Base-by-base conservation (phyloP, 2,797 vertebrate genomes). In the Danio aesculapii region DNA sequence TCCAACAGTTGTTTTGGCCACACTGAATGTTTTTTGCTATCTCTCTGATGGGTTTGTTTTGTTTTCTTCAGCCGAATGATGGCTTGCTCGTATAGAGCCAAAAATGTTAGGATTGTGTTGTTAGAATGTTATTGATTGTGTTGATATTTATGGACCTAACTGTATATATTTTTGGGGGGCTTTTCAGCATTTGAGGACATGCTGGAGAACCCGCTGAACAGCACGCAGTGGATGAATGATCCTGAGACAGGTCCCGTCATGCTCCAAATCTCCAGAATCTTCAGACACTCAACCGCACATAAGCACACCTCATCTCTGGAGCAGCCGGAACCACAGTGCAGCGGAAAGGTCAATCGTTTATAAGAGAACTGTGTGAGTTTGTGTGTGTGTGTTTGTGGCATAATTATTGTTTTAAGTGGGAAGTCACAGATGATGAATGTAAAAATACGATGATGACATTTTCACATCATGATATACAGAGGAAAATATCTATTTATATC, bases 161-260 rank as follows among this genome's bases (percentile, higher is more conserved):
- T 30, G 30, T 30, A 30, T 30, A 1, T 30, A 30, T 30, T 1
- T 3, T 30, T 30, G 1, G 1, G 30, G 30, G 74, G 55, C 61
- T 81, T 55, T 75, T 47, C 93, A 99, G 98, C 98, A 0, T 99
- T 99, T 63, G 98, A 99, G 89, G 98, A 99, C 90, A 99, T 99
- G 98, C 92, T 99, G 86, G 98, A 99, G 92, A 99, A 99, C 89
- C 98, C 98, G 1, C 92, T 99, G 81, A 99, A 97, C 94, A 99
- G 98, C 94, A 98, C 98, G 12, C 98, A 99, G 93, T 99, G 98
- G 98, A 99, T 99, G 98, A 99, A 99, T 0, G 98, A 99, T 90
- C 97, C 98, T 0, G 98, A 99, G 85, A 99, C 98, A 0, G 98
- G 98, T 17, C 98, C 98, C 0, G 97, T 99, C 89, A 98, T 99